These are phyloP conservation scores for Agriopis aurantiaria DNA, from an alignment of 2,888 invertebrate genomes.

Conservation along the genomic window DNA sequence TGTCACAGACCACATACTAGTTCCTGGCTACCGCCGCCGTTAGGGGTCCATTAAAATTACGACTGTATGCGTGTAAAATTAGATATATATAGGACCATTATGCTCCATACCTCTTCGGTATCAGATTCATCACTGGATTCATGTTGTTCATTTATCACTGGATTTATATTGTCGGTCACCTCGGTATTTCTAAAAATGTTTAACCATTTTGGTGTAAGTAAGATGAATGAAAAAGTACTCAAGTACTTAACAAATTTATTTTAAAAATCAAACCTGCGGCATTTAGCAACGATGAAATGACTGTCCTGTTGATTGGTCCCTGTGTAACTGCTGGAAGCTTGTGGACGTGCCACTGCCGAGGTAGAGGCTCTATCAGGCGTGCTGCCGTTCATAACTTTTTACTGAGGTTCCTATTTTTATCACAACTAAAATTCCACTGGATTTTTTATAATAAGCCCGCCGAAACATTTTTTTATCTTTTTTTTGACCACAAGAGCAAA, in stretches of 20 bases:
- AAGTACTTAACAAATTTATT: neutral
- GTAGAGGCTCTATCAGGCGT: conserved; percentile 46
- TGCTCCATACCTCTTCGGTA: conserved; percentile 61
- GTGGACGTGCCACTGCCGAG: conserved; percentile 37
- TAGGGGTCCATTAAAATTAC: no score
- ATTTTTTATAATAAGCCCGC: neutral
- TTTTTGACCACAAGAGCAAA: neutral
- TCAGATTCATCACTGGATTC: conserved; percentile 70
- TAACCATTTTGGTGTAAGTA: neutral
- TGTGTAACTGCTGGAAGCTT: conserved; percentile 43
- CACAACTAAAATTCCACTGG: no score
- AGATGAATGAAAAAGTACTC: neutral
- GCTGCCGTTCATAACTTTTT: conserved; percentile 46
- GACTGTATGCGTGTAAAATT: no score
- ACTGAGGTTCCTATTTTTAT: no score
- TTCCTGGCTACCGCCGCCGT: no score
- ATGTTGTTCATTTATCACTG: conserved; percentile 58
- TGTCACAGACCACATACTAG: no score
- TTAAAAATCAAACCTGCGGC: conserved; percentile 55
- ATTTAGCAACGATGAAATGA: conserved; percentile 67
- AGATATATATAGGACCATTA: no score
- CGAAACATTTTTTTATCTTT: neutral
- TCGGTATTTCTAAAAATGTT: conserved; percentile 53
- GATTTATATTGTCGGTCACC: conserved; percentile 57
- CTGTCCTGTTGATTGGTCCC: conserved; percentile 51